A percentile compares a stretch with the other conserved stretches of the same genome.
Conservation (phyloP, 2,888 invertebrate genomes). For the Rugalucina vietnamica region DNA sequence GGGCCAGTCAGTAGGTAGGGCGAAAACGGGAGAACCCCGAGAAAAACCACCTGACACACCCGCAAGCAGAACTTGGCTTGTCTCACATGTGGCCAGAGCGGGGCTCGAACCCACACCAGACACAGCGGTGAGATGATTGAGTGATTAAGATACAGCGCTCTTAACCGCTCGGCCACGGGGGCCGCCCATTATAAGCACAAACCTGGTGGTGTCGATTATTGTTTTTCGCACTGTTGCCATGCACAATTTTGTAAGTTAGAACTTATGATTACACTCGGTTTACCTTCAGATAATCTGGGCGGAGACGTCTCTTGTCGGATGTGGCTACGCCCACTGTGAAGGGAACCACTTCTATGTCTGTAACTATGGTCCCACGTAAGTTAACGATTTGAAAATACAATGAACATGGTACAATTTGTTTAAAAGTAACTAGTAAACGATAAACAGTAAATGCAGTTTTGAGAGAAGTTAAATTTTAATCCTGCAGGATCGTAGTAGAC, state of each 20-base stretch:
- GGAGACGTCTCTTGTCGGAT: slow-evolving; percentile 36
- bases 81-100: not conserved
- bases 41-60: too few relatives aligned
- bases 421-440: not conserved
- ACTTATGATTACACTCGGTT: not conserved
- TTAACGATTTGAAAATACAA: not conserved
- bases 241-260: not conserved
- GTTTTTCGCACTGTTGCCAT: not conserved
- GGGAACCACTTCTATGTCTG: slow-evolving; percentile 47
- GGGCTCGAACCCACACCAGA: not conserved
- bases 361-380: slow-evolving; percentile 57
- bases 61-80: too few relatives aligned
- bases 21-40: too few relatives aligned
- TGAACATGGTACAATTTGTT: not conserved
- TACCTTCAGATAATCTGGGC: slow-evolving; percentile 54
- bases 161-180: not conserved
- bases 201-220: not conserved
- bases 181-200: not conserved
- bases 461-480: not conserved
- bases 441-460: not conserved
- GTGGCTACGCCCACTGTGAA: slow-evolving; percentile 45
- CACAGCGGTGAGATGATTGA: not conserved
- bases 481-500: not conserved
- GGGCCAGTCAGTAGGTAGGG: too few relatives aligned
- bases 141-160: not conserved